Base-by-base conservation (phyloP, 1,140 invertebrate species). In the Teleopsis dalmanni region DNA sequence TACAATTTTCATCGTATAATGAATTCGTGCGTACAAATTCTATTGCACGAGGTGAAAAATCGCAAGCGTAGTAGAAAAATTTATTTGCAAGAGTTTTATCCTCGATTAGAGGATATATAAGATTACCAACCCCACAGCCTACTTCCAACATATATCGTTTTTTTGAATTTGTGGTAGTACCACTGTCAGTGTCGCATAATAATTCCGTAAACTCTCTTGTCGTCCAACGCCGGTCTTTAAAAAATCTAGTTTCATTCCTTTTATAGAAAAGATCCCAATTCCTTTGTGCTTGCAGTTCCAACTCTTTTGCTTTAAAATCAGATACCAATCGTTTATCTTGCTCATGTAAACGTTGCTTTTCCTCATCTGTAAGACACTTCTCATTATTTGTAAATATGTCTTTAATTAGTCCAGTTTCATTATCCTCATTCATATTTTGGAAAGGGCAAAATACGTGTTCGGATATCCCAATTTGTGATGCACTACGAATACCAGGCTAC, bases 201-300 rank as follows among this genome's bases (percentile, higher is more conserved):
- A 99, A 73, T 69, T 98, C 93, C 55, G 82, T 65, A 74, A 99
- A 97, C 73, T 99, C 96, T 59, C 91, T 76, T 45, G 82, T 88
- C 4, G 92, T 97, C 96, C 96, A 99, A 69, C 98, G 91, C 16
- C 96, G 78, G 73, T 98, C 94, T 73, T 94, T 94, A 67, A 98
- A 99, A 66, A 99, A 99, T 56, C 84, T 77, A 0, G 80, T 85
- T 57, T 87, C 84, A 67, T 95, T 94, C 52, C 92, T 74, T 73
- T 98, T 96, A 65, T 99, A 99, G 73, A 99, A 99, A 38, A 95
- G 74, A 73, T 99, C 95, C 96, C 96, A 99, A 70, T 98, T 83
- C 55, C 90, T 88, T 60, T 85, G 83, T 0, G 93, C 88, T 58
- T 98, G 83, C 38, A 70, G 73, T 73, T 98, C 94, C 18, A 98